Evolutionary conservation across 2,888 invertebrate genomes (phyloP), one percentile per base, ranked within the genome.

Genomic region (Agrotis clavis): DNA sequence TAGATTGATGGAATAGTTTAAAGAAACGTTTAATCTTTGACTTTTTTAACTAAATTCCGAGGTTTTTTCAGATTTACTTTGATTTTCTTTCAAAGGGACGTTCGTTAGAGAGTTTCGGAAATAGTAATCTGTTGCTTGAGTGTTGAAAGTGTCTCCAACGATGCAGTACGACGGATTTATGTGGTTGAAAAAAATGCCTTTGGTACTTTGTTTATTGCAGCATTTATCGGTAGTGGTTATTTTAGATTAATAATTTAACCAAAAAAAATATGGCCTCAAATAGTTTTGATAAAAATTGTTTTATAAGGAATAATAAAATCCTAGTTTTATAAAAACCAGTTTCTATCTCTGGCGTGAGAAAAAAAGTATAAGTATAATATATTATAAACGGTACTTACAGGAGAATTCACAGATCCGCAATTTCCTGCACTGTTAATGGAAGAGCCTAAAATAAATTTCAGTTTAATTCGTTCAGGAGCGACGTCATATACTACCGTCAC

Each of bases 1-100:
- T 85, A 90, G 91, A 91, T 85, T 86, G 88, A 93, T 92, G 90
- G 86, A 83, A 85, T 79, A 87, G 85, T 89, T 86, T 80, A 83
- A 86, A 87, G 81, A 74, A 86, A 86, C 88, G 83, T 84, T 90
- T 89, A 90, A 90, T 90, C 90, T 91, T 88, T 87, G 88, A 83
- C 90, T 89, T 89, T 84, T 88, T 83, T 77, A 62, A 84, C 81
- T 60, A 67, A 81, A 85, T 80, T 81, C 79, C 54, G 25, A 57
- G 68, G 67, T 64, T 77, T 83, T 82, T 81, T 77, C 67, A 72
- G 74, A 77, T 82, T 72, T 68, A 67, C 77, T 87, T 85, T 85
- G 84, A 77, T 85, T 85, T 70, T 45, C n/a, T 83, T 81, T 86
- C 72, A 83, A 85, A 83, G 70, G 48, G 71, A 77, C 51, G 56